Conservation (phyloP, 1,140 invertebrate genomes). For the Sycophila sp. region DNA sequence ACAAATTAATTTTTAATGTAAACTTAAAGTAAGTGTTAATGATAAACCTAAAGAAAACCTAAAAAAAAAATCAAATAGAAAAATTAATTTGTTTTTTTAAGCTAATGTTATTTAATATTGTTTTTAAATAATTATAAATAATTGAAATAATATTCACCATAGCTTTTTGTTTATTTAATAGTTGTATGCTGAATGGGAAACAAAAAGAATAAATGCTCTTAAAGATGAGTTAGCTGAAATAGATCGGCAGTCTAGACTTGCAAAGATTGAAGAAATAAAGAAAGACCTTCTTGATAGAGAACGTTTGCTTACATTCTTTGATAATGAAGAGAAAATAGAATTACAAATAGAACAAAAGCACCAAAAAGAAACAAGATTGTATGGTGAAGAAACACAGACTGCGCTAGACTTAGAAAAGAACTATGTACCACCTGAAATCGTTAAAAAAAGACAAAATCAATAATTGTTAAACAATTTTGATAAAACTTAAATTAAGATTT, state of each 20-base stretch:
- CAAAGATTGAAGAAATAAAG: slow-evolving; percentile 71
- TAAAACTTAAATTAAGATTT: background rate
- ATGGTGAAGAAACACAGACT: slow-evolving; percentile 36
- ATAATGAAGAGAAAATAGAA: slow-evolving; percentile 79
- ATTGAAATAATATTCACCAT: background rate
- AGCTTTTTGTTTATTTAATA: slow-evolving; percentile 55
- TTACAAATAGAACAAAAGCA: slow-evolving; percentile 72
- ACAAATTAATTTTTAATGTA: no score
- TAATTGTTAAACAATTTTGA: background rate
- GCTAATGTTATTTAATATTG: no score
- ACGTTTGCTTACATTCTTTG: slow-evolving; percentile 80
- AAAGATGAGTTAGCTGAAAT: slow-evolving; percentile 69
- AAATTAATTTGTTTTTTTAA: no score
- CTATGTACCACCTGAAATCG: slow-evolving; percentile 75
- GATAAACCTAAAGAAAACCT: no score
- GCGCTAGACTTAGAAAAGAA: slow-evolving; percentile 63
- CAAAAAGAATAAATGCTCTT: slow-evolving; percentile 67
- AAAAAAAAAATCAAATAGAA: no score
- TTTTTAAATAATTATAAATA: background rate
- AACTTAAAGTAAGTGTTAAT: no score
- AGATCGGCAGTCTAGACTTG: slow-evolving; percentile 66
- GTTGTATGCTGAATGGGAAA: slow-evolving; percentile 71
- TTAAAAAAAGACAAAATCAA: slow-evolving; percentile 8
- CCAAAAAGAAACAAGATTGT: slow-evolving; percentile 54
- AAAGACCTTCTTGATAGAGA: slow-evolving; percentile 70